A percentile compares a stretch with the other conserved stretches of the same genome.
Conservation (phyloP, 2,888 invertebrate species). For the Epirrita christyi region DNA sequence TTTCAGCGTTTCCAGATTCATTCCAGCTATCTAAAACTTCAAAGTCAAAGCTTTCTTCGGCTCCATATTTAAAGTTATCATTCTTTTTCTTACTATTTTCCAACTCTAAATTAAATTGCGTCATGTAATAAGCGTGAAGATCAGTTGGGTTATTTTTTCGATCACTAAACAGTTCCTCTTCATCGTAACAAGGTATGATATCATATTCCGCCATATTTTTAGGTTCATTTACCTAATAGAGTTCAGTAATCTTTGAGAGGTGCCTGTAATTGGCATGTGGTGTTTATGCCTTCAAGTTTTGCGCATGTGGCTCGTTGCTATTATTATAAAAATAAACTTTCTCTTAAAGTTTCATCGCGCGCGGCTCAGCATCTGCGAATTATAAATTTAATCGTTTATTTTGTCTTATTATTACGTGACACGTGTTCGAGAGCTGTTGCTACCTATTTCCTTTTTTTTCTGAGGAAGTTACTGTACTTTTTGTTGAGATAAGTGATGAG, state of each 20-base stretch:
- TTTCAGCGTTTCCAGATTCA: slow-evolving; percentile 44
- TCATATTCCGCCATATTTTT: slow-evolving; percentile 75
- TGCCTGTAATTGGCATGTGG: slow-evolving; percentile 74
- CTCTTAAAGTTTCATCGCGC: slow-evolving; percentile 71
- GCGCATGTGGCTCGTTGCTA: slow-evolving; percentile 79
- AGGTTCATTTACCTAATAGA: slow-evolving; percentile 75
- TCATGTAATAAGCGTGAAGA: slow-evolving; percentile 80
- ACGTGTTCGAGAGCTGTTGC: slow-evolving; percentile 55
- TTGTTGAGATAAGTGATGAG: slow-evolving; percentile 29
- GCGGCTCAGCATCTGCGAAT: slow-evolving; percentile 80
- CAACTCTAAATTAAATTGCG: slow-evolving; percentile 78
- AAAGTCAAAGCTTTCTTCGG: slow-evolving; percentile 77
- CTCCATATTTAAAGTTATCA: slow-evolving; percentile 70
- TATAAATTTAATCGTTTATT: slow-evolving; percentile 75
- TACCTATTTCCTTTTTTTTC: slow-evolving; percentile 36
- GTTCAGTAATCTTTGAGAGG: slow-evolving; percentile 76
- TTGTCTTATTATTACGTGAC: slow-evolving; percentile 67
- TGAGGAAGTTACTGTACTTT: slow-evolving; percentile 43
- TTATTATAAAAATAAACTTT: slow-evolving; percentile 85
- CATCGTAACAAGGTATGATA: slow-evolving; percentile 70
- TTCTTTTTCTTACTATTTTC: slow-evolving; percentile 69
- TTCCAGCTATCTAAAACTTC: slow-evolving; percentile 71
- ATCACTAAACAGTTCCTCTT: slow-evolving; percentile 68
- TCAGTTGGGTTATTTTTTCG: slow-evolving; percentile 70
- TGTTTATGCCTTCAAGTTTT: slow-evolving; percentile 58